phyloP scores from a whole-genome alignment of 2,888 invertebrate genomes.

The Hyppa rectilinea region DNA sequence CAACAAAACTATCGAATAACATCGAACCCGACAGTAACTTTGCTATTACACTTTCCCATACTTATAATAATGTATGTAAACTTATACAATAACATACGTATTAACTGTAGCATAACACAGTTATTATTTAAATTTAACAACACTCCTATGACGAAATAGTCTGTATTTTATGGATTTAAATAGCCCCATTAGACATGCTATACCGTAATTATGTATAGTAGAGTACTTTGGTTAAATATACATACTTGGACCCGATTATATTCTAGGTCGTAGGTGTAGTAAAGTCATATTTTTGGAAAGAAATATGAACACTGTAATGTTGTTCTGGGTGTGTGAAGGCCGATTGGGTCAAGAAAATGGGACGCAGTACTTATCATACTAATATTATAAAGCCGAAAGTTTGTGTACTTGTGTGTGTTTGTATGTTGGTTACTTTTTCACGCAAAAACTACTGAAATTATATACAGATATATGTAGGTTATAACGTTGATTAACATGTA shows the following conservation, averaged over 20 bases:
- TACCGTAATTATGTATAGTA: conserved; percentile 21
- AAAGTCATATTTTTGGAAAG: not conserved
- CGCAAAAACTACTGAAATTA: too few relatives aligned
- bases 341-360: not conserved
- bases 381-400: too few relatives aligned
- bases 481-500: too few relatives aligned
- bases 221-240: not conserved
- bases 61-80: conserved; percentile 31
- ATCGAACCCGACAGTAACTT: too few relatives aligned
- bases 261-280: not conserved
- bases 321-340: not conserved
- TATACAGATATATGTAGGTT: too few relatives aligned
- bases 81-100: conserved; percentile 26
- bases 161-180: conserved; percentile 30
- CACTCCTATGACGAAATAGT: conserved; percentile 17
- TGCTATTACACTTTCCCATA: not conserved
- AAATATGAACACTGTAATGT: not conserved
- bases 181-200: conserved; percentile 43
- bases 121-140: conserved; percentile 61
- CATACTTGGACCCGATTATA: not conserved
- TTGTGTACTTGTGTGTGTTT: too few relatives aligned
- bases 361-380: not conserved
- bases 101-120: conserved; percentile 26
- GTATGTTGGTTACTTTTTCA: too few relatives aligned
- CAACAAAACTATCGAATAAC: not conserved